phyloP scores from a whole-genome alignment of 2,113 vertebrate genomes.

The Chaetodon auriga region DNA sequence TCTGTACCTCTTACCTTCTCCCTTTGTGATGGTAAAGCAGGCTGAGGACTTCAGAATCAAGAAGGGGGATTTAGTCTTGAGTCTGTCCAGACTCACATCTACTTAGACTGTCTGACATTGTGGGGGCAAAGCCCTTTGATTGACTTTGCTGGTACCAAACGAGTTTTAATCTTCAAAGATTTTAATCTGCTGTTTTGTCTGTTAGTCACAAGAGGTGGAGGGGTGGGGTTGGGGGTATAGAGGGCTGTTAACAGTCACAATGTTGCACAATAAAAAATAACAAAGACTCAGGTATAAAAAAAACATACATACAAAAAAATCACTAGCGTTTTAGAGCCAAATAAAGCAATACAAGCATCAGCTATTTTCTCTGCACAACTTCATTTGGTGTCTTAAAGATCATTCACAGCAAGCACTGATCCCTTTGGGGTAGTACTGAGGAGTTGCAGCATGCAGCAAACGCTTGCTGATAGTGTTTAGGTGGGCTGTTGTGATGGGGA shows the following conservation, averaged over 20 bases:
- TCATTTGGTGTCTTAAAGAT: conserved; percentile 74
- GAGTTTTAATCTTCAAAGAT: conserved; percentile 85
- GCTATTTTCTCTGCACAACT: conserved; percentile 63
- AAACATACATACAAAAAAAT: conserved; percentile 59
- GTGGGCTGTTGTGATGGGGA: conserved; percentile 43
- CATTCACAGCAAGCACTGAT: conserved; percentile 79
- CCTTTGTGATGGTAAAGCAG: conserved; percentile 58
- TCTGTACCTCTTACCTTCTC: conserved; percentile 67
- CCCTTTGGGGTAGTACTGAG: conserved; percentile 66
- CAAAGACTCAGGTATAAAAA: conserved; percentile 59
- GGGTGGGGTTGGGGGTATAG: conserved; percentile 16
- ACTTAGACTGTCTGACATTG: conserved; percentile 81
- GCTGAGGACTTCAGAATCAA: conserved; percentile 52
- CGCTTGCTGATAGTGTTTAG: conserved; percentile 39
- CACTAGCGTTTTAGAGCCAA: conserved; percentile 59
- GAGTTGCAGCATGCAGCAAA: conserved; percentile 62
- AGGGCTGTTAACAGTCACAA: conserved; percentile 74
- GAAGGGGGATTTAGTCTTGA: conserved; percentile 72
- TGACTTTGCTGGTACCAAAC: conserved; percentile 76
- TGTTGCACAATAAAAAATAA: conserved; percentile 56
- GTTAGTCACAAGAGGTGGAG: conserved; percentile 72
- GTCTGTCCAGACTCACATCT: conserved; percentile 75
- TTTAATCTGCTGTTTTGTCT: conserved; percentile 82
- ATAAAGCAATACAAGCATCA: conserved; percentile 68
- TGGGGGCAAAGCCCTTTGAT: conserved; percentile 79